Evolutionary conservation across 37 sponge, comb jelly and placozoan species (phyloP), one percentile per base, ranked within the genome.

Genomic region (Crambe crambe): DNA sequence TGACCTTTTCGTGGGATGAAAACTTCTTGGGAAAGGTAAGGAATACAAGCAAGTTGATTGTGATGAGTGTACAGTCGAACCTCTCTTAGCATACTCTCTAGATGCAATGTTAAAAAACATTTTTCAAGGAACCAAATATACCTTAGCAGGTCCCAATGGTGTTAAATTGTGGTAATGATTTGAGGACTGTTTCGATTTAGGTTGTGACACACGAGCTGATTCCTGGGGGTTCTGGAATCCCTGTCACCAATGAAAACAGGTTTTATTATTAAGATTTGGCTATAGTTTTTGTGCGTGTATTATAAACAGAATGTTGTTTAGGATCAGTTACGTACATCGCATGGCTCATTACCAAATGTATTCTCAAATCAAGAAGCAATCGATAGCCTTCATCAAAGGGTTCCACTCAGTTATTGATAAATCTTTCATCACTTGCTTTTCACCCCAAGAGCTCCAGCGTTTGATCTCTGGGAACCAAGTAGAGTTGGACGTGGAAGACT

Each of bases 1-100:
- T 98, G 27, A 94, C 97, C 23, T 98, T 98, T 54, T 89, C 93
- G 1, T 86, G 93, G 79, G 94, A 98, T 34, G 97, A 94, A 37
- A 83, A 96, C 34, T 77, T 88, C 65, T 74, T 98, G 75, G 99
- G 99, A 23, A 94, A 92, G 89, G 89, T 94, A 39, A 37, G 12
- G n/a, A 30, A 17, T 68, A 47, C n/a, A n/a, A n/a, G n/a, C n/a
- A n/a, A n/a, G n/a, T n/a, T n/a, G n/a, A n/a, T n/a, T n/a, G n/a
- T n/a, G n/a, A n/a, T n/a, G n/a, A n/a, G n/a, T n/a, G n/a, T n/a
- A n/a, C n/a, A n/a, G n/a, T n/a, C n/a, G n/a, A n/a, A n/a, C n/a
- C n/a, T n/a, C n/a, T n/a, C n/a, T n/a, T n/a, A n/a, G n/a, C n/a
- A n/a, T n/a, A n/a, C n/a, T n/a, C n/a, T n/a, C n/a, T n/a, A n/a